A percentile compares a stretch with the other conserved stretches of the same genome.
Conservation (phyloP, 1,140 invertebrate species). For the Eumaeus atala region DNA sequence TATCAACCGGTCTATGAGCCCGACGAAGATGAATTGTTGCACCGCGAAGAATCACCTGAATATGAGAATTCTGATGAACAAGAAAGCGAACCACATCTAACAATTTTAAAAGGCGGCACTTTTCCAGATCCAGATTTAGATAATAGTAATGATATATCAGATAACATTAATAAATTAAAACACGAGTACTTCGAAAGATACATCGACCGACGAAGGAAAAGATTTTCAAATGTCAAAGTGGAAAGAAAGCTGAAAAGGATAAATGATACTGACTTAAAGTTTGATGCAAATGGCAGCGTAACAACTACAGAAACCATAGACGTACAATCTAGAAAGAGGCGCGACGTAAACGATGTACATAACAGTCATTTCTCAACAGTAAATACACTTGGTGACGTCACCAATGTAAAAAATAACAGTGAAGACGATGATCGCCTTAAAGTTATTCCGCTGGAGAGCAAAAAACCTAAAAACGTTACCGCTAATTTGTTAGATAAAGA, state of each 20-base stretch:
- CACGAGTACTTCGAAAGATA: constrained; percentile 67
- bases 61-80: constrained; percentile 46
- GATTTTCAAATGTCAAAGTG: constrained; percentile 49
- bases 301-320: constrained; percentile 25
- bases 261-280: constrained; percentile 40
- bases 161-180: constrained; percentile 60
- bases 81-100: constrained; percentile 45
- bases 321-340: constrained; percentile 39
- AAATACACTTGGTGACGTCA: not conserved
- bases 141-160: constrained; percentile 32
- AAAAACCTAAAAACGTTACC: constrained; percentile 24
- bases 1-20: constrained; percentile 68
- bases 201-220: constrained; percentile 58
- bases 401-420: constrained; percentile 24
- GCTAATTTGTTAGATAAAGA: constrained; percentile 31
- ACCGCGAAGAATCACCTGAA: constrained; percentile 41
- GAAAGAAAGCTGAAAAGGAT: constrained; percentile 36
- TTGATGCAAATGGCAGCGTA: constrained; percentile 36
- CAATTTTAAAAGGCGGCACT: constrained; percentile 57
- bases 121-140: constrained; percentile 43
- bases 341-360: constrained; percentile 46
- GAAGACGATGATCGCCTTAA: constrained; percentile 43
- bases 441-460: constrained; percentile 48
- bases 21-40: constrained; percentile 49
- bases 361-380: constrained; percentile 37